Base-by-base conservation (phyloP, 2,888 invertebrate genomes). In the Aleiodes alternator region DNA sequence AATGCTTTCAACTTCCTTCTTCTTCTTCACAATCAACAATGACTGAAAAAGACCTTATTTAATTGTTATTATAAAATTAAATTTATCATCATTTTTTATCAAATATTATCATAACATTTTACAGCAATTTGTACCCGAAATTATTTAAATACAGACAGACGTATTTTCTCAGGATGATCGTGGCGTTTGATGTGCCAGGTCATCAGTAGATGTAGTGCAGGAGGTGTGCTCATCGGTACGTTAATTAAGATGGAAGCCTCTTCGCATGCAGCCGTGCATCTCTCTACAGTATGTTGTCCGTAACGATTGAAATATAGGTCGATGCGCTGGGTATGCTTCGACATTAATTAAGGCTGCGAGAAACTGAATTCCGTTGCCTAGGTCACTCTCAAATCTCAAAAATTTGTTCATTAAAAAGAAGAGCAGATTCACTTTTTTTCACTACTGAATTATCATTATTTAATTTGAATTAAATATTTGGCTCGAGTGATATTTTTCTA, bases 201-300 rank as follows among this genome's bases (percentile, higher is more conserved):
- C 64, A 48, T 64, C 64, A 64, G 64, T 48, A 23, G 64, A 64
- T 64, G 64, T 43, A 43, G 16, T 43, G 16, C 16, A 48, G 64
- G 48, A 38, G n/a, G 72, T 57, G 48, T 59, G 50, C 66, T 76
- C 57, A 74, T 51, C 70, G 70, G 34, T 12, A 68, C 64, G 66
- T 50, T 76, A 78, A 78, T 76, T 73, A 78, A 73, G 76, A 64
- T 76, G 70, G 73, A 76, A 76, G 75, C 66, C 70, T 70, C 70
- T 55, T 50, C 55, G 69, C 55, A 69, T 64, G 51, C 76, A 66
- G 71, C 66, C 48, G 71, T 59, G 66, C 56, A 66, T 51, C 57
- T 48, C 31, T 38, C 68, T 48, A 8, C 51, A 12, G 7, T 31
- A 50, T 51, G 68, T 31, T 16, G 12, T 50, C 31, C 51, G 51